Percentiles rank a stretch among this genome's conserved stretches.
Conservation (phyloP, 2,113 vertebrate genomes). For the Channa argus region DNA sequence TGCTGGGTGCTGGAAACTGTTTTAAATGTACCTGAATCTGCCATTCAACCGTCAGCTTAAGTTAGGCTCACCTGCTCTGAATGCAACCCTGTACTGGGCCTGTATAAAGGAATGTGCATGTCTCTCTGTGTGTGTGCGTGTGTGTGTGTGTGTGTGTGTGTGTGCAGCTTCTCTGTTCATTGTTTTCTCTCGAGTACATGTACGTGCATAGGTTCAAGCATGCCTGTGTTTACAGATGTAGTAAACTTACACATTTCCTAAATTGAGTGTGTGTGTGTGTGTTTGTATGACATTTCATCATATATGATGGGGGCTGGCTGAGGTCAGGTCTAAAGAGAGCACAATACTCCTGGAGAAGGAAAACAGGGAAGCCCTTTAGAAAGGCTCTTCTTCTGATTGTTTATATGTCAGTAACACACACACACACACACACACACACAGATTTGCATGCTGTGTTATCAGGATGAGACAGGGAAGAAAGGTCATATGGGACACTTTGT, state of each 20-base stretch:
- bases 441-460: not conserved
- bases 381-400: not conserved
- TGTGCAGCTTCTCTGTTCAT: constrained; percentile 24
- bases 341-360: constrained; percentile 33
- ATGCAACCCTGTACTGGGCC: constrained; percentile 40
- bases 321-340: constrained; percentile 49
- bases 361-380: constrained; percentile 45
- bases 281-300: constrained; percentile 32
- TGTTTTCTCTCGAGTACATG: constrained; percentile 31
- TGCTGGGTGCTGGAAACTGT: constrained; percentile 61
- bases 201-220: constrained; percentile 39
- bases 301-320: constrained; percentile 28
- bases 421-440: not conserved
- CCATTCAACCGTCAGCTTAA: too few relatives aligned
- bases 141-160: not conserved
- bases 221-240: constrained; percentile 30
- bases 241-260: constrained; percentile 21
- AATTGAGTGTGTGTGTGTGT: constrained; percentile 43
- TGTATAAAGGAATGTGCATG: constrained; percentile 1
- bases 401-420: not conserved
- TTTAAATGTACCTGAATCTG: too few relatives aligned
- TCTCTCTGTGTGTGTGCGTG: constrained; percentile 11
- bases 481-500: constrained; percentile 67
- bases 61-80: constrained; percentile 51
- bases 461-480: constrained; percentile 45